A percentile compares a stretch with the other conserved stretches of the same genome.
Evolutionary conservation across 2,888 invertebrate genomes (phyloP).

Genomic region (Eupithecia vulgata): DNA sequence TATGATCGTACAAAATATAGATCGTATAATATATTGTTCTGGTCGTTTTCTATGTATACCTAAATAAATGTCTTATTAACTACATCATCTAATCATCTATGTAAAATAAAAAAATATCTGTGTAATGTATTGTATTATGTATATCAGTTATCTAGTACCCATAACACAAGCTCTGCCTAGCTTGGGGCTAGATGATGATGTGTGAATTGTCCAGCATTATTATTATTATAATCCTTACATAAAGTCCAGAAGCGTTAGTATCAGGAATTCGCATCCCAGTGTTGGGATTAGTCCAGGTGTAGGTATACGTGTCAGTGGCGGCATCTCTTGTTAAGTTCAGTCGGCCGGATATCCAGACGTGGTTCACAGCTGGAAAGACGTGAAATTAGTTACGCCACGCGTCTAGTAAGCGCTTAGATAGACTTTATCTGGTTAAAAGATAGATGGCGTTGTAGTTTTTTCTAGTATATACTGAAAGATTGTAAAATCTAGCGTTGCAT

Average conservation of each 20-base stretch:
- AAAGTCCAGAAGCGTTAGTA: conserved; percentile 50
- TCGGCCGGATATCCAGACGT: conserved; percentile 75
- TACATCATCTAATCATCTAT: too few relatives aligned
- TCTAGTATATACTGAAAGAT: neutral
- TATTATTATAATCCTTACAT: conserved; percentile 49
- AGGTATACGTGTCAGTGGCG: conserved; percentile 53
- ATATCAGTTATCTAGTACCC: too few relatives aligned
- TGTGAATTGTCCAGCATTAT: too few relatives aligned
- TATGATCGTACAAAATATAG: too few relatives aligned
- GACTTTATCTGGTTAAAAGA: neutral
- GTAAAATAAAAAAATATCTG: too few relatives aligned
- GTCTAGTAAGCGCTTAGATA: neutral
- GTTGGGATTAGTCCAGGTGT: conserved; percentile 67
- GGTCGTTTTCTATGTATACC: too few relatives aligned
- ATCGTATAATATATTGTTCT: too few relatives aligned
- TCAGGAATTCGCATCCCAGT: conserved; percentile 64
- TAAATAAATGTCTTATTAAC: too few relatives aligned
- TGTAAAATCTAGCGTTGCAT: neutral
- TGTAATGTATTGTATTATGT: too few relatives aligned
- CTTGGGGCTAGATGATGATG: too few relatives aligned
- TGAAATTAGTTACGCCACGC: neutral
- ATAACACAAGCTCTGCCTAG: too few relatives aligned
- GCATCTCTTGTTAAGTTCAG: conserved; percentile 69
- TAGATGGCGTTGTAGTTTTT: neutral
- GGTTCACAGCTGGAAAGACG: conserved; percentile 64